Evolutionary conservation across 2,888 invertebrate genomes (phyloP).

Genomic region (Nysson spinosus): DNA sequence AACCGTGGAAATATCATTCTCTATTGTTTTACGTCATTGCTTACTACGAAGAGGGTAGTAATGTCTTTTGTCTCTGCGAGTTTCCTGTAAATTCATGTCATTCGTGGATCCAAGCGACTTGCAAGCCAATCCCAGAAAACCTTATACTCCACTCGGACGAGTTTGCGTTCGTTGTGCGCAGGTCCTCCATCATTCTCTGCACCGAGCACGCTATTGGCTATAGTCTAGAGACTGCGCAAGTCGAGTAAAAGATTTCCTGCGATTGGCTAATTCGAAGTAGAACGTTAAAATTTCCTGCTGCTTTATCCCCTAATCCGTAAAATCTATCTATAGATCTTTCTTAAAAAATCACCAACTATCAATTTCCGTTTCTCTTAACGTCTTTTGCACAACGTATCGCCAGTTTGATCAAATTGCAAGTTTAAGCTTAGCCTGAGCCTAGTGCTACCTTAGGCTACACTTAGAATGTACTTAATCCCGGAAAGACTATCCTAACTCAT

Average conservation of each 20-base stretch:
- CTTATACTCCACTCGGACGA: no score
- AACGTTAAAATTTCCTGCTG: conserved; percentile 26
- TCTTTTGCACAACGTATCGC: conserved; percentile 30
- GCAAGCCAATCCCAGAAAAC: no score
- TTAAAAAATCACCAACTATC: conserved; percentile 32
- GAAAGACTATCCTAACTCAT: conserved; percentile 27
- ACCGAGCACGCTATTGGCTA: no score
- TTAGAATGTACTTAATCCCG: conserved; percentile 32
- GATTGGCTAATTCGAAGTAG: no score
- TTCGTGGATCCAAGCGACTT: conserved; percentile 11
- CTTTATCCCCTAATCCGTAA: conserved; percentile 38
- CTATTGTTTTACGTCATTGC: conserved; percentile 6
- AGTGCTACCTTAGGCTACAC: conserved; percentile 57
- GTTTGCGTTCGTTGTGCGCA: no score
- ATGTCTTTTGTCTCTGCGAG: no score
- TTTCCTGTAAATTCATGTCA: no score
- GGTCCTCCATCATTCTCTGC: no score
- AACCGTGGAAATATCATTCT: conserved; percentile 23
- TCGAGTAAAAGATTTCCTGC: no score
- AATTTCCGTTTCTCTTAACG: conserved; percentile 21
- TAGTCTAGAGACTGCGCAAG: no score
- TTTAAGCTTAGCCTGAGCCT: conserved; percentile 50
- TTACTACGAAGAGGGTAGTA: conserved; percentile 34
- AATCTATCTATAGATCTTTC: conserved; percentile 52
- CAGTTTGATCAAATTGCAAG: conserved; percentile 49